Base-by-base conservation (phyloP, 1,140 invertebrate species). In the Diachasma alloeum region DNA sequence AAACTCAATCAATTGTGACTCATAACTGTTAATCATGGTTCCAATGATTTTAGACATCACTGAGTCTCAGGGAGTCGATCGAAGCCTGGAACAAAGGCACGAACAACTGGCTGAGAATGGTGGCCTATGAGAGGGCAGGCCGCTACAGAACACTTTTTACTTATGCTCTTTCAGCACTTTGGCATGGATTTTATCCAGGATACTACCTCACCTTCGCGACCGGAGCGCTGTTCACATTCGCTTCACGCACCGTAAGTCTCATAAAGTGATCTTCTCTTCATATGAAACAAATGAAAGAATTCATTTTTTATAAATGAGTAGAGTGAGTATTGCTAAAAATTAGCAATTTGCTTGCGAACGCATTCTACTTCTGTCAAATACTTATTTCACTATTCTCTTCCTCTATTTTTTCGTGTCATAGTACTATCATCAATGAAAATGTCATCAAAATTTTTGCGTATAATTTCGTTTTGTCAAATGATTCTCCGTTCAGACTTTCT, bases 151-250 rank as follows among this genome's bases (percentile, higher is more conserved):
- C 93, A 42, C 79, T 93, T 13, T 91, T 93, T 63, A 98, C 97
- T 1, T 99, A 97, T 89, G 89, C 93, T 1, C 90, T 98, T 63
- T 98, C 96, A 26, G 97, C 97, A 17, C 85, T 99, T 24, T 99
- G 98, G 98, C 98, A 99, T 90, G 98, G 96, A 73, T 98, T 98
- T 87, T 97, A 98, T 90, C 97, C 97, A 6, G 97, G 98, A 13
- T 99, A 99, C 90, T 99, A 99, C 87, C 85, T 99, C 44, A 98
- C 97, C 0, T 99, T 99, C 89, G 91, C 96, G 31, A 94, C 93
- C 31, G 97, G 95, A 13, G 96, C 96, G 0, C 81, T 99, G 1
- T 95, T 97, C 83, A 98, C 97, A 2, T 90, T 95, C 69, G 94
- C 95, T 19, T 93, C 96, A 31, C 92, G 97, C 91, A 90, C 91